These are phyloP conservation scores for Hypsibius dujardini DNA, from an alignment of 1,140 invertebrate species.

Conservation along the genomic window DNA sequence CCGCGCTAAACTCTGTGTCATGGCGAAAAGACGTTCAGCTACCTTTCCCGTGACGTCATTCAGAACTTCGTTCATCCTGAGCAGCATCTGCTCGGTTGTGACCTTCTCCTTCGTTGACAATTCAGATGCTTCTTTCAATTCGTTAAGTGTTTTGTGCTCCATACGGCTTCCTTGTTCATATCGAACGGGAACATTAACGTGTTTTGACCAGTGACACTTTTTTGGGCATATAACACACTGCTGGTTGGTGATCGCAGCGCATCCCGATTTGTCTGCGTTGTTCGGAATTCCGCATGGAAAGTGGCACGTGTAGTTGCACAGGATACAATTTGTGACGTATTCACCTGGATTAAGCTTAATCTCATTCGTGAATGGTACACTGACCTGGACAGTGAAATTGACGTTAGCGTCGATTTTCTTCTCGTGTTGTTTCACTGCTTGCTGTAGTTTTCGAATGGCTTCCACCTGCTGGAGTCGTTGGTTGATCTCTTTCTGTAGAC, in stretches of 20 bases:
- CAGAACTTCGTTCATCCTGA: not conserved
- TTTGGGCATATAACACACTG: not conserved
- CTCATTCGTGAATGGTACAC: constrained; percentile 8
- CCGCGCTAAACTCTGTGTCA: not conserved
- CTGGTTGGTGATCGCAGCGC: not conserved
- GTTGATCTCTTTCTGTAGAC: not conserved
- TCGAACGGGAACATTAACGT: not conserved
- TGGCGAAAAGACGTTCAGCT: not conserved
- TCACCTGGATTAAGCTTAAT: constrained; percentile 20
- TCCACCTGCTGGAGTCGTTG: not conserved
- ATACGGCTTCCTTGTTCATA: not conserved
- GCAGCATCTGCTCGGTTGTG: not conserved
- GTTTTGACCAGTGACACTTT: not conserved
- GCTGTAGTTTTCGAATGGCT: constrained; percentile 10
- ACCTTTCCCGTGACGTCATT: not conserved
- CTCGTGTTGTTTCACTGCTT: constrained; percentile 19
- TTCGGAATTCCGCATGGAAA: constrained; percentile 19
- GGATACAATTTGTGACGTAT: constrained; percentile 25
- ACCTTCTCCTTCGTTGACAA: not conserved
- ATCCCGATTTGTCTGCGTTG: not conserved
- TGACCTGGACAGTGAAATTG: constrained; percentile 22
- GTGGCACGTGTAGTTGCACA: constrained; percentile 25
- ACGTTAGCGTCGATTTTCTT: constrained; percentile 23
- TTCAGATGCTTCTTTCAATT: not conserved
- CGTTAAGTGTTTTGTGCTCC: not conserved